Percentiles rank a stretch among this genome's conserved stretches.
phyloP scores from a whole-genome alignment of 2,797 vertebrate genomes.

The Xenentodon cancila region DNA sequence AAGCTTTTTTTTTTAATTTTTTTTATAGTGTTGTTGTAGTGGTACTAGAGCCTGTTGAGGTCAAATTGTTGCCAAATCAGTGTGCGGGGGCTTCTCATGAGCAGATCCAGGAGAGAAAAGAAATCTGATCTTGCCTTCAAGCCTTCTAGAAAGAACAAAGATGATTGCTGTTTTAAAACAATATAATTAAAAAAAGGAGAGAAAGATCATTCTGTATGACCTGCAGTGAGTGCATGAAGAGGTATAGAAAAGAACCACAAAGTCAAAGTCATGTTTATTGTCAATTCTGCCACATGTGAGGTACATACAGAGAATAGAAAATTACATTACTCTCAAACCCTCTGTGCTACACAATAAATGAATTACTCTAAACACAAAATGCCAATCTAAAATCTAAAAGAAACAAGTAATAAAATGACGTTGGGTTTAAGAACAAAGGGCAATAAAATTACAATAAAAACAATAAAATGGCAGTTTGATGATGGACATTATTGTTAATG shows the following conservation, averaged over 20 bases:
- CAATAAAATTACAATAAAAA: too few relatives aligned
- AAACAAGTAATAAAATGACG: too few relatives aligned
- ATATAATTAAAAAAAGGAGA: neutral
- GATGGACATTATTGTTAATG: too few relatives aligned
- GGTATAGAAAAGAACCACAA: neutral
- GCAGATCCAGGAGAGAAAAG: slow-evolving; percentile 4
- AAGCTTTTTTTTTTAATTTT: neutral
- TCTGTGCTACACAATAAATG: too few relatives aligned
- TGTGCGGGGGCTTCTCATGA: neutral
- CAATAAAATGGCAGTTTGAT: too few relatives aligned
- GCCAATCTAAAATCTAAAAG: too few relatives aligned
- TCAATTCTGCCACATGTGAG: too few relatives aligned
- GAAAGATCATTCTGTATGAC: neutral
- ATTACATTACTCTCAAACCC: too few relatives aligned
- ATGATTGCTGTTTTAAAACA: slow-evolving; percentile 11
- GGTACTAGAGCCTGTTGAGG: neutral
- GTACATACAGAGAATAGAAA: too few relatives aligned
- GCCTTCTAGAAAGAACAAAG: neutral
- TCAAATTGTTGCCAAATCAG: neutral
- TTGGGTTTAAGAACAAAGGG: too few relatives aligned
- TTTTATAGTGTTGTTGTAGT: neutral
- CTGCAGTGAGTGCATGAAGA: neutral
- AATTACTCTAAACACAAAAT: too few relatives aligned
- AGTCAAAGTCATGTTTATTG: too few relatives aligned
- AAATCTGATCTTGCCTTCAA: neutral